Base-by-base conservation (phyloP, 2,797 vertebrate species). In the Eulemur albifrons region DNA sequence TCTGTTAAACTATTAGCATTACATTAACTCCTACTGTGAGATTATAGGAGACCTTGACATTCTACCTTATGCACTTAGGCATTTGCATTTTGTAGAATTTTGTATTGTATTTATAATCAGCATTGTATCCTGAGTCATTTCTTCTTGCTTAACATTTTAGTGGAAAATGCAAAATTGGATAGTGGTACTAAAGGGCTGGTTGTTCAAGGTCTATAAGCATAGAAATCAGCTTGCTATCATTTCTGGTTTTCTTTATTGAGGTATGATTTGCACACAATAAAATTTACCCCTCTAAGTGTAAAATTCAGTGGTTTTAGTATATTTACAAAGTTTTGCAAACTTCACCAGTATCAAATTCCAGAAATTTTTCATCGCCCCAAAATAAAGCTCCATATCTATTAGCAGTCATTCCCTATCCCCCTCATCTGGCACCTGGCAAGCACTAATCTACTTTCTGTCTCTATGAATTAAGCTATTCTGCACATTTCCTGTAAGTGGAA, bases 11-110 rank as follows among this genome's bases (percentile, higher is more conserved):
- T 76, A 43, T 30, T 76, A 50, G 38, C 38, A 77, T 77, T 72
- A 61, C 27, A 9, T 83, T 84, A 70, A 87, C 38, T 83, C 21
- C 70, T 50, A 88, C 17, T 43, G 4, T 69, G 85, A 35, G 15
- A 5, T 93, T 90, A 38, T 27, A 70, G 52, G 23, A 87, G 32
- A 80, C 9, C 30, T 54, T 52, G 30, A 69, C 38, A 69, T 84
- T 83, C 65, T 87, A 10, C 30, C 4, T 40, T 92, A 38, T 17
- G 13, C 11, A 7, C 52, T n/a, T 63, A 65, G 7, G 0, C 69
- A 77, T 76, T 94, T 76, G 12, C 50, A 88, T 87, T 92, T 94
- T 90, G 52, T 35, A 72, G 40, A 80, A 15, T 15, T 94, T 92
- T 65, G 32, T 81, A 21, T 80, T 88, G 10, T n/a, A 76, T 88